Evolutionary conservation across 2,888 invertebrate genomes (phyloP).

Genomic region (Horisme vitalbata): DNA sequence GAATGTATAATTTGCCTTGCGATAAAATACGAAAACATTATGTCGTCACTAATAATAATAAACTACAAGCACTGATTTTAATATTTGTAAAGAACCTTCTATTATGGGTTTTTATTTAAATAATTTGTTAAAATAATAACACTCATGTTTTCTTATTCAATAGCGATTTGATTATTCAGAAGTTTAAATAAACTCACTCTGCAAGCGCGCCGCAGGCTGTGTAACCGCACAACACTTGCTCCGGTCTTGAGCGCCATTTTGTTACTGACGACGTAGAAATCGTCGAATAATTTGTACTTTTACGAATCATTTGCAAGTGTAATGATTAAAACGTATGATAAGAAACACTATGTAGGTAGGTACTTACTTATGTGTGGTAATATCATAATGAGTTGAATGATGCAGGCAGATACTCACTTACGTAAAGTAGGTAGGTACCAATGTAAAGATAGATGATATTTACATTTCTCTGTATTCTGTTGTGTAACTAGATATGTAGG

Average conservation of each 20-base stretch:
- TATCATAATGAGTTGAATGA: too few relatives aligned
- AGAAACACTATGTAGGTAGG: too few relatives aligned
- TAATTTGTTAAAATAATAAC: background rate
- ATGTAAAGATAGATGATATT: too few relatives aligned
- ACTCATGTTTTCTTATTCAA: too few relatives aligned
- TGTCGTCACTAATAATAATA: conserved; percentile 19
- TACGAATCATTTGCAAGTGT: conserved; percentile 54
- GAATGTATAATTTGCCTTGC: conserved; percentile 18
- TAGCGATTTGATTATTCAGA: too few relatives aligned
- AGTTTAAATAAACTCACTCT: conserved; percentile 51
- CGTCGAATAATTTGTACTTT: conserved; percentile 31
- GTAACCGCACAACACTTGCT: conserved; percentile 56
- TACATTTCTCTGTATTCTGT: too few relatives aligned
- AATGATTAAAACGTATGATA: background rate
- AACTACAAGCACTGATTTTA: conserved; percentile 27
- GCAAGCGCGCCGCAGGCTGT: conserved; percentile 45
- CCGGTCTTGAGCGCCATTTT: conserved; percentile 68
- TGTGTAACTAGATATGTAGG: too few relatives aligned
- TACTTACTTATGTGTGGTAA: too few relatives aligned
- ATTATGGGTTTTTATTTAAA: background rate
- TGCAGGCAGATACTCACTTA: too few relatives aligned
- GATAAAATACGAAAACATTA: conserved; percentile 9
- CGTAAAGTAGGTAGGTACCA: too few relatives aligned
- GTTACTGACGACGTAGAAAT: conserved; percentile 45
- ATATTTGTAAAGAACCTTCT: too few relatives aligned